Evolutionary conservation across 2,797 vertebrate genomes (phyloP).

Genomic region (Mormyrops boulengeri): DNA sequence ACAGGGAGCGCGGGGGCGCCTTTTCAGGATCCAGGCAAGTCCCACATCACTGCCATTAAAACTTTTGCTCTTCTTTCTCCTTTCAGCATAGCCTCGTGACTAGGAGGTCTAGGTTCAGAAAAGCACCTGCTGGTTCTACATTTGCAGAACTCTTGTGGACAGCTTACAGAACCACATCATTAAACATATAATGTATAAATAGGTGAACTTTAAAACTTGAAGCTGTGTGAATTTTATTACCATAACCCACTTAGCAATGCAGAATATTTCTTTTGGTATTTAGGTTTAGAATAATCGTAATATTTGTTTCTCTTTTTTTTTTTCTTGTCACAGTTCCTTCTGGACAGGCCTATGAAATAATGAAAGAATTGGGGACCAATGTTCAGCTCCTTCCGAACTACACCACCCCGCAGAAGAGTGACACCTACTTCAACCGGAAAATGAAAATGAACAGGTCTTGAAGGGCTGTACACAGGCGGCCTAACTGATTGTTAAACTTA

Average conservation of each 20-base stretch:
- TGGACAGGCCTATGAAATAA: conserved; percentile 67
- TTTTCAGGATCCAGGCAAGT: conserved; percentile 50
- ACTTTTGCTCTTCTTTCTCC: background rate
- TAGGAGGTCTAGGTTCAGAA: background rate
- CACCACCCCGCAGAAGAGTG: conserved; percentile 83
- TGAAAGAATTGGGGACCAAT: conserved; percentile 86
- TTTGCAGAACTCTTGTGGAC: background rate
- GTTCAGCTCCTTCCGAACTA: conserved; percentile 90
- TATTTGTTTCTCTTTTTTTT: background rate
- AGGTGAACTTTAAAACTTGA: background rate
- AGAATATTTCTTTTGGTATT: background rate
- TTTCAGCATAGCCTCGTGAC: background rate
- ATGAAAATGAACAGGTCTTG: conserved; percentile 93
- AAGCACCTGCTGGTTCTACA: background rate
- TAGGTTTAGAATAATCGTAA: background rate
- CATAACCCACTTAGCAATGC: background rate
- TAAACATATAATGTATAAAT: background rate
- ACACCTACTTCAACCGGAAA: conserved; percentile 96
- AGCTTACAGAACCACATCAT: background rate
- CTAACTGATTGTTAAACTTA: background rate
- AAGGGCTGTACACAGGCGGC: background rate
- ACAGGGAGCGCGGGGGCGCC: conserved; percentile 54
- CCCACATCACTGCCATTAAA: background rate
- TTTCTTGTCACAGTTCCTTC: conserved; percentile 47
- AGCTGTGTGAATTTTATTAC: background rate